Conservation (phyloP, 2,113 vertebrate species). For the Podilymbus podiceps region DNA sequence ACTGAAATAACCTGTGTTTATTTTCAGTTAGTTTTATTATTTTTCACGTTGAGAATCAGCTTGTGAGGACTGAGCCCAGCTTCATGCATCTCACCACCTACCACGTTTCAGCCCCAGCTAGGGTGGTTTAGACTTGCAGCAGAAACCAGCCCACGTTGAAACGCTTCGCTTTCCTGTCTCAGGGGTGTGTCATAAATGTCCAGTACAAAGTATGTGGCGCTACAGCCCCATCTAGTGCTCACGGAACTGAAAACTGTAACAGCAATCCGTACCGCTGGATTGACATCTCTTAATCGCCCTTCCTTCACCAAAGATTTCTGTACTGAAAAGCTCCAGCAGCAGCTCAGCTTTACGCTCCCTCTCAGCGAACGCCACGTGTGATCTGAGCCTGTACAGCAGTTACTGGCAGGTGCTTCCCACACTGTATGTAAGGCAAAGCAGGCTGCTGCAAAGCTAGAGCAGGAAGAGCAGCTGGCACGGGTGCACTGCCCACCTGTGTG, state of each 20-base stretch:
- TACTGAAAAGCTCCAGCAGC: background rate
- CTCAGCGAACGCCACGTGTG: background rate
- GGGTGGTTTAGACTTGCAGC: background rate
- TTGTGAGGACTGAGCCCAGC: background rate
- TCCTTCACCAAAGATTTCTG: background rate
- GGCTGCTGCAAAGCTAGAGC: background rate
- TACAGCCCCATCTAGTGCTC: conserved; percentile 12
- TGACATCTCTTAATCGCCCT: background rate
- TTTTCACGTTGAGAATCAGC: background rate
- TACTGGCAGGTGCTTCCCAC: background rate
- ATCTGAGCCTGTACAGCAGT: background rate
- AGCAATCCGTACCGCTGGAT: background rate
- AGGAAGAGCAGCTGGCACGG: background rate
- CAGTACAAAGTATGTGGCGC: background rate
- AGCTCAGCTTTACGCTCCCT: background rate
- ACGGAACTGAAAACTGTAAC: background rate
- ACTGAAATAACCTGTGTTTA: background rate
- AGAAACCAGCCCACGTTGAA: background rate
- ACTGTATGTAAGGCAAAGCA: background rate
- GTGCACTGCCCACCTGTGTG: background rate
- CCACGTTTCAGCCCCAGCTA: background rate
- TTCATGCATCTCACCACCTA: background rate
- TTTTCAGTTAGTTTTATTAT: background rate
- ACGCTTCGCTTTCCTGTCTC: background rate
- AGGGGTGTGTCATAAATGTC: rapidly evolving